A percentile compares a stretch with the other conserved stretches of the same genome.
Conservation (phyloP, 2,113 vertebrate species). For the Passer domesticus region DNA sequence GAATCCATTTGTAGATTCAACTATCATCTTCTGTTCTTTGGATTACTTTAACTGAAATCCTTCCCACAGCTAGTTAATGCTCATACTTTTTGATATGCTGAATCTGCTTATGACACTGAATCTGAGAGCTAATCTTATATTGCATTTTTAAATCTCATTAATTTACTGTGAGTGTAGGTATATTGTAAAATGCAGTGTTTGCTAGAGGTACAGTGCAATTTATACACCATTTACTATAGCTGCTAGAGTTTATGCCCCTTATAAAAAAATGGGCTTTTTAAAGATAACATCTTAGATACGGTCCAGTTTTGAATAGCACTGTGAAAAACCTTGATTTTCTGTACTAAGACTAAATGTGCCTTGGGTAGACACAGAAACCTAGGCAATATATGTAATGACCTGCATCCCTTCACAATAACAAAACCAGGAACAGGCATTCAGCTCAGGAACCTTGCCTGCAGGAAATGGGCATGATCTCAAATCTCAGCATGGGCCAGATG, state of each 20-base stretch:
- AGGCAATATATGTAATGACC: not conserved
- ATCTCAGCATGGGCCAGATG: not conserved
- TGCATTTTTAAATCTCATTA: not conserved
- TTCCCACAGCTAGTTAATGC: not conserved
- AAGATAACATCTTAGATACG: not conserved
- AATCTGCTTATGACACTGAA: not conserved
- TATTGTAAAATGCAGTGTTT: not conserved
- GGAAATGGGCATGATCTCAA: not conserved
- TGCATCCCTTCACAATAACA: not conserved
- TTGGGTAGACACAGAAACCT: not conserved
- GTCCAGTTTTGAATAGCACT: not conserved
- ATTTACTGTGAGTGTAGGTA: not conserved
- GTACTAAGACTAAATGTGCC: not conserved
- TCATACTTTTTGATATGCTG: not conserved
- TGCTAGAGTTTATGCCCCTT: not conserved
- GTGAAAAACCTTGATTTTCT: not conserved
- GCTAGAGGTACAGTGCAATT: not conserved
- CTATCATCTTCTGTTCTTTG: conserved; percentile 10
- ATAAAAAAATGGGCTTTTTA: not conserved
- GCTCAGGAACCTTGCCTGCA: not conserved
- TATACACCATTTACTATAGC: not conserved
- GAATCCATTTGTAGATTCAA: conserved; percentile 39
- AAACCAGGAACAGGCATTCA: not conserved
- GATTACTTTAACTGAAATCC: not conserved
- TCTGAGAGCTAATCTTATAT: not conserved